A percentile compares a stretch with the other conserved stretches of the same genome.
Evolutionary conservation across 2,888 invertebrate genomes (phyloP).

Genomic region (Parthenolecanium corni): DNA sequence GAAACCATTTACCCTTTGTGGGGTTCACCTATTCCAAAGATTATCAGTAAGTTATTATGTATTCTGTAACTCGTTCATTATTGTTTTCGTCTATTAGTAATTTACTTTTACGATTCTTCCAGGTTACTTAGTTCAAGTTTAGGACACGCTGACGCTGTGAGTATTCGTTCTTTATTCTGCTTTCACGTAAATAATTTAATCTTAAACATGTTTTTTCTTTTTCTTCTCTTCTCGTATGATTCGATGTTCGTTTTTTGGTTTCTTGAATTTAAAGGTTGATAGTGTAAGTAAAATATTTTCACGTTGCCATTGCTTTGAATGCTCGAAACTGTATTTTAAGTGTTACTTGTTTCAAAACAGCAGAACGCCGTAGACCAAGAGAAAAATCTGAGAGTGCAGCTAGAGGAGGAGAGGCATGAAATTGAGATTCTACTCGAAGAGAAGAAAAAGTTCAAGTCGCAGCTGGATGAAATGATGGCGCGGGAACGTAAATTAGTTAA

Average conservation of each 20-base stretch:
- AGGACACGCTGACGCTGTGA: not conserved
- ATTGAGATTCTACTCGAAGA: constrained; percentile 64
- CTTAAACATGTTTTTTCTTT: not conserved
- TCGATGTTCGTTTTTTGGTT: not conserved
- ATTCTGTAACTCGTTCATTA: not conserved
- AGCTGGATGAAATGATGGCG: constrained; percentile 63
- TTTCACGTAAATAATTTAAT: not conserved
- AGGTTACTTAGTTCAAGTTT: constrained; percentile 1
- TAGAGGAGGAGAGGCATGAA: constrained; percentile 61
- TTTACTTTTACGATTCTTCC: not conserved
- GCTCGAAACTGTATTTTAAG: not conserved
- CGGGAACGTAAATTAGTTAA: constrained; percentile 67
- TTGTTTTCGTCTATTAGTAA: not conserved
- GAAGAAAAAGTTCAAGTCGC: constrained; percentile 57
- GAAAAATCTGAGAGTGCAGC: constrained; percentile 49
- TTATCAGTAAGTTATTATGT: constrained; percentile 48
- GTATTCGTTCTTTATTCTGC: not conserved
- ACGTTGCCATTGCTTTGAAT: not conserved
- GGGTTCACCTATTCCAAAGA: constrained; percentile 96
- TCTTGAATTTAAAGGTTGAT: not conserved
- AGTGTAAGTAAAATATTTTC: constrained; percentile 5
- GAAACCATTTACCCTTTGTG: constrained; percentile 95
- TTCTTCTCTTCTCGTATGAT: not conserved
- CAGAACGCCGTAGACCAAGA: constrained; percentile 14
- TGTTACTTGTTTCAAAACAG: not conserved